Evolutionary conservation across 1,140 invertebrate genomes (phyloP), one percentile per base, ranked within the genome.

Genomic region (Stegodyphus mimosarum): DNA sequence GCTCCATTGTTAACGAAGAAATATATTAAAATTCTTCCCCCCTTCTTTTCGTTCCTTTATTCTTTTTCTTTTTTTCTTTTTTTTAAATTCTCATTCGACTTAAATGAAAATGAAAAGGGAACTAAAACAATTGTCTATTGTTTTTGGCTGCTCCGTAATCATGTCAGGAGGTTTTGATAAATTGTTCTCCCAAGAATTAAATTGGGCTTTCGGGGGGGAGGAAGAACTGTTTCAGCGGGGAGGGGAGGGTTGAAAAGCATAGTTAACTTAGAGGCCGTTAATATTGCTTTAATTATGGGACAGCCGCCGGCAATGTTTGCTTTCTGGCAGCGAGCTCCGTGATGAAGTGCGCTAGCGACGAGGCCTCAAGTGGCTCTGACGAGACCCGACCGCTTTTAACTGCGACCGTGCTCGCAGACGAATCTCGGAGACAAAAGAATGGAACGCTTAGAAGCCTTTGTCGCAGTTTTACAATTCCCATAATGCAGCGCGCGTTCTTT

Each of bases 221-320:
- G 33, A 33, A 33, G 33, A 3, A 33, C 33, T 33, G 33, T 33
- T 33, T 33, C 33, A 33, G 33, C 33, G 3, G 33, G 33, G 33
- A 3, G 33, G 33, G 55, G 70, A 55, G 64, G 64, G 73, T 72
- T 66, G 63, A 74, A 84, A 83, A 74, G 80, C 81, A 64, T 69
- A 76, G 81, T 84, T 84, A 83, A 83, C 80, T 83, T 74, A 66
- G 80, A 74, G 72, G 72, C 81, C 81, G 81, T 76, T 84, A 84
- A 84, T 84, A 84, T 84, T 84, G 73, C 81, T 84, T 84, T 84
- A 84, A 84, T 84, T 84, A 84, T 84, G 73, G 73, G 73, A 55
- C 73, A 49, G 72, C 81, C 81, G 81, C 50, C 72, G 72, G 81
- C 81, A 75, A 84, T 84, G 81, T 84, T 84, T 84, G 81, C 81